Evolutionary conservation across 2,888 invertebrate species (phyloP).

Genomic region (Hartigia nigra): DNA sequence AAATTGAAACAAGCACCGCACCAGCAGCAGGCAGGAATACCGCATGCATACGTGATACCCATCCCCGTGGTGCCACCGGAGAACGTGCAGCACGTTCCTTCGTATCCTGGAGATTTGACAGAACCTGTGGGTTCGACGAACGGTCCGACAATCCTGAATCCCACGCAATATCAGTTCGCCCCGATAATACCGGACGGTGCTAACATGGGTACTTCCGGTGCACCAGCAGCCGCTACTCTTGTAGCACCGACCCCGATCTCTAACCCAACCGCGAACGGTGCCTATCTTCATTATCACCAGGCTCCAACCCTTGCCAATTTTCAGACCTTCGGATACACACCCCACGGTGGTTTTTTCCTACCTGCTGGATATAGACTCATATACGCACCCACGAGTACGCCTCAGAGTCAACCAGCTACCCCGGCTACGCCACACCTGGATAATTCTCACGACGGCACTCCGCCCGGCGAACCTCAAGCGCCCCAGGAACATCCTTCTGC

Average conservation of each 20-base stretch:
- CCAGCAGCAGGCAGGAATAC: constrained; percentile 43
- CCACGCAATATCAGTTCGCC: constrained; percentile 53
- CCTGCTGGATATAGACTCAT: constrained; percentile 60
- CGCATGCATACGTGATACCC: constrained; percentile 62
- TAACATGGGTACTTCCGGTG: constrained; percentile 26
- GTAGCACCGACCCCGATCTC: constrained; percentile 44
- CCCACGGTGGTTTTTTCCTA: constrained; percentile 60
- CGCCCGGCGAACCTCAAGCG: constrained; percentile 50
- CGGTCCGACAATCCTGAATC: constrained; percentile 38
- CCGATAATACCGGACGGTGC: constrained; percentile 49
- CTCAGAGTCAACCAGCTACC: constrained; percentile 54
- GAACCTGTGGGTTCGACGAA: constrained; percentile 36
- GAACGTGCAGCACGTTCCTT: constrained; percentile 49
- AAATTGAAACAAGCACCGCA: constrained; percentile 55
- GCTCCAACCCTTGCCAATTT: constrained; percentile 51
- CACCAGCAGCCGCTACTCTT: constrained; percentile 38
- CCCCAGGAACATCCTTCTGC: constrained; percentile 14
- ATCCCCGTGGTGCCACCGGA: constrained; percentile 63
- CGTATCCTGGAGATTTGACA: constrained; percentile 27
- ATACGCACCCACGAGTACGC: constrained; percentile 56
- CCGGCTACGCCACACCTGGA: constrained; percentile 59
- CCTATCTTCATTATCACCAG: constrained; percentile 54
- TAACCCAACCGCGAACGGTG: constrained; percentile 25
- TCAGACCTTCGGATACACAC: constrained; percentile 56
- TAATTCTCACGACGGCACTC: constrained; percentile 59